Evolutionary conservation across 2,797 vertebrate genomes (phyloP).

Genomic region (Enteromius treurensis): DNA sequence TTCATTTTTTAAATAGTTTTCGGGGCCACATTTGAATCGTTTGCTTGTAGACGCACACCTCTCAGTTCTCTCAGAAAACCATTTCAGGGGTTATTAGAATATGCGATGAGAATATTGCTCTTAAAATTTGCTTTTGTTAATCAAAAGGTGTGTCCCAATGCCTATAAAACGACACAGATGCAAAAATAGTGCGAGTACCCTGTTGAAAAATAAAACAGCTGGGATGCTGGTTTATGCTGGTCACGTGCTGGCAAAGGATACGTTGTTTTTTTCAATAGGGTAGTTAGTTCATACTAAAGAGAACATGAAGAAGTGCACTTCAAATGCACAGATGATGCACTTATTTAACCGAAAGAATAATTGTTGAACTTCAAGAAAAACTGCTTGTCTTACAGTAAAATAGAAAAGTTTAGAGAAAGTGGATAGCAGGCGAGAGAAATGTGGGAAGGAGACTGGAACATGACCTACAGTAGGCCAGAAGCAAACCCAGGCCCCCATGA

Average conservation of each 20-base stretch:
- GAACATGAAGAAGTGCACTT: not conserved
- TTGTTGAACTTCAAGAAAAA: not conserved
- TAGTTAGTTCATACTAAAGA: not conserved
- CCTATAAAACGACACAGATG: not conserved
- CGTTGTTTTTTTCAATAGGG: too few relatives aligned
- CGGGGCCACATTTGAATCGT: conserved; percentile 22
- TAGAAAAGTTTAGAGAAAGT: not conserved
- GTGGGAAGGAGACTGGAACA: not conserved
- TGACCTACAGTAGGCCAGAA: not conserved
- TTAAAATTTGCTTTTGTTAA: not conserved
- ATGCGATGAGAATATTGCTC: not conserved
- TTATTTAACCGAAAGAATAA: not conserved
- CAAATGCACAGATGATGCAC: not conserved
- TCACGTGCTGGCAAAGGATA: too few relatives aligned
- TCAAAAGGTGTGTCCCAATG: not conserved
- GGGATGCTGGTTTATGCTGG: too few relatives aligned
- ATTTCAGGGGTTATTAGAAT: not conserved
- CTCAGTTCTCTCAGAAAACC: not conserved
- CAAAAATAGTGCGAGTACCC: not conserved
- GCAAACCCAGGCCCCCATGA: not conserved
- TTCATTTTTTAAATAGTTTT: conserved; percentile 40
- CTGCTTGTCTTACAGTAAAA: not conserved
- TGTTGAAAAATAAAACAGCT: too few relatives aligned
- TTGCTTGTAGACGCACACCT: not conserved
- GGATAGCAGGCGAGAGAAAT: not conserved